Conservation (phyloP, 2,113 vertebrate species). For the Nymphicus hollandicus region DNA sequence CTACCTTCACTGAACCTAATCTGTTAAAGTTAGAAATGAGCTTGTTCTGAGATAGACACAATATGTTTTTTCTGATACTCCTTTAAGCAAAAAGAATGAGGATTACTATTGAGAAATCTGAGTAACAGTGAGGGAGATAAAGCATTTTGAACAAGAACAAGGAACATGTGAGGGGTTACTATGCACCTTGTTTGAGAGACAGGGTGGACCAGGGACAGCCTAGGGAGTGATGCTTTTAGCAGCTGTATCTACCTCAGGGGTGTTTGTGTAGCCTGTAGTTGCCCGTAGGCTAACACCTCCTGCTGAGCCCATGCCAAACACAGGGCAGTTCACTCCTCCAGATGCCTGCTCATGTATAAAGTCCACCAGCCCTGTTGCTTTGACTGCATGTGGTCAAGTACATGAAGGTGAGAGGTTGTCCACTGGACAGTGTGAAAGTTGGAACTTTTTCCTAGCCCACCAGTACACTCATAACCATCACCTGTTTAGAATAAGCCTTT, state of each 20-base stretch:
- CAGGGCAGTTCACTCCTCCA: not conserved
- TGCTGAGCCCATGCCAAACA: not conserved
- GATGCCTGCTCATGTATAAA: fast-evolving
- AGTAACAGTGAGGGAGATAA: not conserved
- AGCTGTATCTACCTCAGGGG: not conserved
- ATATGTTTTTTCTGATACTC: not conserved
- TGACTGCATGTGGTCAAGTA: fast-evolving
- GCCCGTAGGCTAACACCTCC: not conserved
- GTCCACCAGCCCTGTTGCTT: not conserved
- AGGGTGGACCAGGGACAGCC: not conserved
- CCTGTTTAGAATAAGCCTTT: not conserved
- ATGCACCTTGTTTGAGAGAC: not conserved
- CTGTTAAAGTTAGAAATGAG: not conserved
- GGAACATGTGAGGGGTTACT: not conserved
- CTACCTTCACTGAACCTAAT: not conserved
- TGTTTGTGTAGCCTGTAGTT: not conserved
- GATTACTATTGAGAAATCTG: not conserved
- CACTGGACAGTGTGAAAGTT: not conserved
- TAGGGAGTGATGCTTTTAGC: not conserved
- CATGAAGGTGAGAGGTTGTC: not conserved
- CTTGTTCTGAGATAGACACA: not conserved
- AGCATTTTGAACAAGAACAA: not conserved
- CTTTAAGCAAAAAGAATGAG: not conserved
- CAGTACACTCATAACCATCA: fast-evolving
- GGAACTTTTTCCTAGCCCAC: not conserved